phyloP scores from a whole-genome alignment of 1,140 invertebrate species.

The Lanistes nyassanus region DNA sequence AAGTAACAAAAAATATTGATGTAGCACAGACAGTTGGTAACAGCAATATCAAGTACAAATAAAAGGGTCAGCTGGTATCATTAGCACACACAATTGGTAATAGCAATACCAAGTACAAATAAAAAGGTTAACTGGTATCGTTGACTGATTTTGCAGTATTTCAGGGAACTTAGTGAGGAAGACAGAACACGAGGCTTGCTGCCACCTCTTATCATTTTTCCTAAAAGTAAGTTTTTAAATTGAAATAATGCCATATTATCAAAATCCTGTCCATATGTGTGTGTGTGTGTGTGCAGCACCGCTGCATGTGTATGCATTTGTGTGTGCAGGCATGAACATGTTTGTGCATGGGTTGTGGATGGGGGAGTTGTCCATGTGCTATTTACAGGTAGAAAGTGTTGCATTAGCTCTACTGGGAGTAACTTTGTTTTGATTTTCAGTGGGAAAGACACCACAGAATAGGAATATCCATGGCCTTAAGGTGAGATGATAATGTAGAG shows the following conservation, averaged over 20 bases:
- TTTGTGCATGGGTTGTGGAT: too few relatives aligned
- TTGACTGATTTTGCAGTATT: constrained; percentile 48
- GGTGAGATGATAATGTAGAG: constrained; percentile 26
- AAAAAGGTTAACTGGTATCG: background rate
- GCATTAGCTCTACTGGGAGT: too few relatives aligned
- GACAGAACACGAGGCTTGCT: constrained; percentile 48
- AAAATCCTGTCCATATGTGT: background rate
- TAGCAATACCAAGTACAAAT: background rate
- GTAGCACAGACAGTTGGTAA: background rate
- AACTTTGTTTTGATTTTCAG: constrained; percentile 34
- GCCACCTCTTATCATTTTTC: constrained; percentile 55
- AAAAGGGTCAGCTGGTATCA: background rate
- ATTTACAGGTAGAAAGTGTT: too few relatives aligned
- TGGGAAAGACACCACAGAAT: constrained; percentile 49
- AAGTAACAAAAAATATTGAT: background rate
- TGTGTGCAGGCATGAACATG: too few relatives aligned
- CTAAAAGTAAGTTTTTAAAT: constrained; percentile 34
- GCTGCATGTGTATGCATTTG: constrained; percentile 5
- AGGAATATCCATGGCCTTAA: constrained; percentile 50
- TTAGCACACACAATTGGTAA: background rate
- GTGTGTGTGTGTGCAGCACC: background rate
- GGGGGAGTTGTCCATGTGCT: too few relatives aligned
- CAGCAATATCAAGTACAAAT: background rate
- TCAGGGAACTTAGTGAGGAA: constrained; percentile 50
- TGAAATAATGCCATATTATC: too few relatives aligned